Conservation (phyloP, 1,140 invertebrate genomes). For the Papilio polyxenes region DNA sequence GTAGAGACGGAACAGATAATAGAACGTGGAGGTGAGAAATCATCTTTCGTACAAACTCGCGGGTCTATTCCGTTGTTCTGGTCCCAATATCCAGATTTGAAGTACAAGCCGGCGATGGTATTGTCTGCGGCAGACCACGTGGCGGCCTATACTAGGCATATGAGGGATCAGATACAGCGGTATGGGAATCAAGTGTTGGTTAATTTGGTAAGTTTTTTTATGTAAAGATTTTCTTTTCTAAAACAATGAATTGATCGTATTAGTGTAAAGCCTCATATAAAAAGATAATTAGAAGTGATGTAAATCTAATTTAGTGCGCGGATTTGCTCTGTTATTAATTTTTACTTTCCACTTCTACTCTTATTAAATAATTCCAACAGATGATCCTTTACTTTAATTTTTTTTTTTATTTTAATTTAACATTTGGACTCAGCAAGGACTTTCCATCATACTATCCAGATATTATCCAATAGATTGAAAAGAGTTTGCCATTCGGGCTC, state of each 20-base stretch:
- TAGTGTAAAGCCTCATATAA: no score
- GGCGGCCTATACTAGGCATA: slow-evolving; percentile 90
- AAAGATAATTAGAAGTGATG: no score
- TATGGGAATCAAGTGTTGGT: slow-evolving; percentile 96
- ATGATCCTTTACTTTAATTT: no score
- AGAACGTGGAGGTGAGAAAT: slow-evolving; percentile 87
- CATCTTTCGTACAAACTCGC: slow-evolving; percentile 96
- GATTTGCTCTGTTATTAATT: no score
- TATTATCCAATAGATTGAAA: no score
- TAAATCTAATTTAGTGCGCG: no score
- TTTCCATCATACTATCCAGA: no score
- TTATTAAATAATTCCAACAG: no score
- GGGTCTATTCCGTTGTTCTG: slow-evolving; percentile 98
- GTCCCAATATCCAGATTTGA: slow-evolving; percentile 96
- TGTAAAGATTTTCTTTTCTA: neutral
- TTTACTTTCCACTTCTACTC: no score
- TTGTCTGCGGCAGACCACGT: slow-evolving; percentile 89
- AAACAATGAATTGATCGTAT: neutral
- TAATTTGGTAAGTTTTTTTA: slow-evolving; percentile 87
- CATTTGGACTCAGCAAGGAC: no score
- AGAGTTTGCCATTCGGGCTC: neutral
- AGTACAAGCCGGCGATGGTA: slow-evolving; percentile 93
- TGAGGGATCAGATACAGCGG: slow-evolving; percentile 88
- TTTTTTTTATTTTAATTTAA: no score
- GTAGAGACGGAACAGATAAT: slow-evolving; percentile 96